These are phyloP conservation scores for Gymnocheta viridis DNA, from an alignment of 2,888 invertebrate species.

Conservation along the genomic window DNA sequence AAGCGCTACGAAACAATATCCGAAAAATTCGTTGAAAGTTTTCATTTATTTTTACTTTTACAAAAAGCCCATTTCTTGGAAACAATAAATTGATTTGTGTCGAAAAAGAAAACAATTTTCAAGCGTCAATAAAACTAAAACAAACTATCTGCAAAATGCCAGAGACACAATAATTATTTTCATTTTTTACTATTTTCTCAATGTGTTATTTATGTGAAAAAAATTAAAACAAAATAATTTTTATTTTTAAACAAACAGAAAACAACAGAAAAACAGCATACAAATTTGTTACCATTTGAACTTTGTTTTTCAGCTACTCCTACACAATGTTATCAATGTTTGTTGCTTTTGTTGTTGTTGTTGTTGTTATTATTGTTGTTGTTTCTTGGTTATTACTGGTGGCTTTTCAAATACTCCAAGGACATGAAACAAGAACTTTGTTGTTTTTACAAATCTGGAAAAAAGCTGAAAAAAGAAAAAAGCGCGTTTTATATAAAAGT, in stretches of 20 bases:
- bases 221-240: neutral
- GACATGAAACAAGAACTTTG: conserved; percentile 65
- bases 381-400: conserved; percentile 49
- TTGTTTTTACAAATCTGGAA: conserved; percentile 48
- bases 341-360: conserved; percentile 35
- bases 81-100: conserved; percentile 63
- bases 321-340: conserved; percentile 51
- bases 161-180: conserved; percentile 22
- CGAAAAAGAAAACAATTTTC: conserved; percentile 52
- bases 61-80: conserved; percentile 29
- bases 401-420: conserved; percentile 61
- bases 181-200: conserved; percentile 23
- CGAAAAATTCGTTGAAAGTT: too few relatives aligned
- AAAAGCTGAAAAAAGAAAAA: conserved; percentile 37
- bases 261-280: conserved; percentile 9
- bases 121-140: conserved; percentile 9
- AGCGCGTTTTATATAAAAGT: conserved; percentile 67
- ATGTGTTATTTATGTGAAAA: conserved; percentile 65
- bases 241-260: conserved; percentile 30
- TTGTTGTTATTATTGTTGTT: conserved; percentile 31
- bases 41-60: too few relatives aligned
- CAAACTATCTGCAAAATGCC: conserved; percentile 17
- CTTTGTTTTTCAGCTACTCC: conserved; percentile 54
- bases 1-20: too few relatives aligned
- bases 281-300: conserved; percentile 65